These are phyloP conservation scores for Sclerurus mexicanus DNA, from an alignment of 2,113 vertebrate species.

Conservation along the genomic window DNA sequence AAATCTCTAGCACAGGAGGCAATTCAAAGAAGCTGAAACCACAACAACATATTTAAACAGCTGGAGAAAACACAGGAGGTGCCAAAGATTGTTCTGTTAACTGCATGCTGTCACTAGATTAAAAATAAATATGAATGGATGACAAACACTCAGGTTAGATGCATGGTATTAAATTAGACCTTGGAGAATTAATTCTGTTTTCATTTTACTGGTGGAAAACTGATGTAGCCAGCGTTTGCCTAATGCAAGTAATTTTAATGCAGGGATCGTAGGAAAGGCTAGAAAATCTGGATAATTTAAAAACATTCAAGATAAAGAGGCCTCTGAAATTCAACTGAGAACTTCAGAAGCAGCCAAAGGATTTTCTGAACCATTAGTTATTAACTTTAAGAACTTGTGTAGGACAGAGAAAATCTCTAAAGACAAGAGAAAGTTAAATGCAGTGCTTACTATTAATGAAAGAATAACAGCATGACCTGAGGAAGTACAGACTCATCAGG, in stretches of 20 bases:
- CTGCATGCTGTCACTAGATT: conserved; percentile 28
- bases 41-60: conserved; percentile 60
- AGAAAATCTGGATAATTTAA: neutral
- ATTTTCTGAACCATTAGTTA: neutral
- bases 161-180: neutral
- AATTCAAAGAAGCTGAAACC: conserved; percentile 51
- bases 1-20: conserved; percentile 48
- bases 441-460: neutral
- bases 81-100: conserved; percentile 32
- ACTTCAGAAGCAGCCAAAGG: neutral
- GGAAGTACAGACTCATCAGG: neutral
- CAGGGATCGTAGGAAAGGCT: neutral
- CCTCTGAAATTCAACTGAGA: neutral
- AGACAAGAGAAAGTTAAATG: neutral
- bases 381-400: neutral
- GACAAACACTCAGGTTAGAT: neutral
- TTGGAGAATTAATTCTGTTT: neutral
- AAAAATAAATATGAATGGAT: conserved; percentile 48
- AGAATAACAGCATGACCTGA: neutral
- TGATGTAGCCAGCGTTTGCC: neutral
- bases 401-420: neutral
- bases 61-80: conserved; percentile 57
- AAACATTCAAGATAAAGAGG: neutral
- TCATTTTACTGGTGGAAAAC: neutral
- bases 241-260: neutral